Percentiles rank a stretch among this genome's conserved stretches.
These are phyloP conservation scores for Nycticebus coucang DNA, from an alignment of 2,113 vertebrate species.

Conservation along the genomic window DNA sequence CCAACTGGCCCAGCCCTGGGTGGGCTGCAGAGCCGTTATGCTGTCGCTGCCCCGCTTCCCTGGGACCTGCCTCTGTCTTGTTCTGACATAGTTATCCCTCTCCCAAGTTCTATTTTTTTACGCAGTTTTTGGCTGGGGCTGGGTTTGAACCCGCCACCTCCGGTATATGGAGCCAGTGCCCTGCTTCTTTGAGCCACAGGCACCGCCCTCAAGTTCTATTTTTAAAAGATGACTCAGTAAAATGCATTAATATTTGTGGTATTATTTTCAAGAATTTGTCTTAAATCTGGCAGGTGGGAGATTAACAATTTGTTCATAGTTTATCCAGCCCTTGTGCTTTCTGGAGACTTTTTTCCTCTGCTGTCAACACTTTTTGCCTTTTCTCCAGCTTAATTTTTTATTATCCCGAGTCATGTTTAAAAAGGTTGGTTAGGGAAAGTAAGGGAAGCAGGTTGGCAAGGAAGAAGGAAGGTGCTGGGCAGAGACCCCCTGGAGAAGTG, in stretches of 20 bases:
- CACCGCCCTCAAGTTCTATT: neutral
- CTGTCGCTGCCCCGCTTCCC: neutral
- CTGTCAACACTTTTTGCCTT: neutral
- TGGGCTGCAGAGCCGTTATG: neutral
- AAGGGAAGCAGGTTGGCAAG: no score
- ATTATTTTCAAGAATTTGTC: neutral
- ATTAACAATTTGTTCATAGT: neutral
- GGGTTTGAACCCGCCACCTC: no score
- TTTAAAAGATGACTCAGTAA: neutral
- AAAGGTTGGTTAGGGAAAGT: slow-evolving; percentile 26
- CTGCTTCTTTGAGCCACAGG: no score
- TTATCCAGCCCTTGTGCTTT: neutral
- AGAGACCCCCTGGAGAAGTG: neutral
- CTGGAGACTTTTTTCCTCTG: neutral
- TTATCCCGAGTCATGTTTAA: neutral
- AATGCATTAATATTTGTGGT: neutral
- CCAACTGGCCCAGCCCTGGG: neutral
- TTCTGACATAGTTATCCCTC: neutral
- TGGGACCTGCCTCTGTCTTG: neutral
- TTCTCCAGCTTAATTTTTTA: neutral
- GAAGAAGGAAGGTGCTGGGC: neutral
- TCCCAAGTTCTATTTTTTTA: neutral
- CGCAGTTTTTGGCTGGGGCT: no score
- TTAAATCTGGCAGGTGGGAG: neutral
- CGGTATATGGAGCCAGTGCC: no score